These are phyloP conservation scores for Apodemus agrarius DNA, from an alignment of 2,797 vertebrate genomes.

Conservation along the genomic window DNA sequence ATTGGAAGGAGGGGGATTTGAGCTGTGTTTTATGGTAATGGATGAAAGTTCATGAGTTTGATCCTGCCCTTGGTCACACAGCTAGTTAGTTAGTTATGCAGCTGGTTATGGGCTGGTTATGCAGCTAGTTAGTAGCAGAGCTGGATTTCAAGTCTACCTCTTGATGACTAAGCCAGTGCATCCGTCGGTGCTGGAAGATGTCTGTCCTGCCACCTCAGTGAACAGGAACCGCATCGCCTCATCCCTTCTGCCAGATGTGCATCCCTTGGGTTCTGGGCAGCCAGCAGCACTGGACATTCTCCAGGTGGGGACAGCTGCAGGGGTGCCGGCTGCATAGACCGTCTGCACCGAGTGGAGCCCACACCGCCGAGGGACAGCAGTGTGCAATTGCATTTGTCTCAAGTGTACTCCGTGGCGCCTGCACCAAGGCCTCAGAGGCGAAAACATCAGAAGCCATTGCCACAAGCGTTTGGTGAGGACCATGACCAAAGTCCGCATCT, in stretches of 20 bases:
- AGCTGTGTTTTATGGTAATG: neutral
- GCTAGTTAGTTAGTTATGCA: neutral
- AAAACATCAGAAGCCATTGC: slow-evolving; percentile 49
- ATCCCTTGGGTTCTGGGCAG: neutral
- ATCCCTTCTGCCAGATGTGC: neutral
- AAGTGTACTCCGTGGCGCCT: neutral
- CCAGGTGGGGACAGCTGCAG: neutral
- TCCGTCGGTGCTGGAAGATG: neutral
- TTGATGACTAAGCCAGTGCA: neutral
- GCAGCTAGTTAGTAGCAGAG: neutral
- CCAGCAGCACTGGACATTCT: neutral
- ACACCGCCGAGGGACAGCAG: neutral
- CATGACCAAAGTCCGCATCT: neutral
- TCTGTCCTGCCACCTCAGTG: neutral
- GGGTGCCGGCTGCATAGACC: neutral
- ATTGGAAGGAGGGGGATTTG: too few species aligned
- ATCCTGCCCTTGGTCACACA: neutral
- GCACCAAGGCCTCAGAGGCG: slow-evolving; percentile 18
- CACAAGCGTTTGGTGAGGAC: slow-evolving; percentile 47
- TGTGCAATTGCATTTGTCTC: neutral
- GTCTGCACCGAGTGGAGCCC: neutral
- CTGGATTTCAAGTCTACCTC: neutral
- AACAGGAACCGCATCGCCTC: neutral
- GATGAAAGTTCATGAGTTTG: neutral
- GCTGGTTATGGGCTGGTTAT: neutral